Base-by-base conservation (phyloP, 2,113 vertebrate species). In the Ammodytes dubius region DNA sequence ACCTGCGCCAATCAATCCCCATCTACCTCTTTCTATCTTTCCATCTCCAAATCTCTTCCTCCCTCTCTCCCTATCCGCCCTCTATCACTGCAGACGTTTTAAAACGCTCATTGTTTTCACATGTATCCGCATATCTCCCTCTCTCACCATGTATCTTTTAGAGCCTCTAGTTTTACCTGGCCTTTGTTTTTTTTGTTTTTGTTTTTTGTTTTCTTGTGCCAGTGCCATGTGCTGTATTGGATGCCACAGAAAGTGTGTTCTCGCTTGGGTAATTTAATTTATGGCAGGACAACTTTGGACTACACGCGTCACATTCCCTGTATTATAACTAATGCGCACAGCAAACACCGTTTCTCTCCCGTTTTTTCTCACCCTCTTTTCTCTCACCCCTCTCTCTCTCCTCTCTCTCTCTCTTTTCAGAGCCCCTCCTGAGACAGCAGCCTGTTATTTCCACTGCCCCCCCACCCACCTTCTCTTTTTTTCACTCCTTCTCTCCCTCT, bases 401-500 rank as follows among this genome's bases (percentile, higher is more conserved):
- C 83, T 88, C 70, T 73, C 49, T 82, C 27, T 64, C 19, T 61
- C 52, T 74, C 78, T 84, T 85, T 83, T 87, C 81, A 68, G 83
- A 90, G 79, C 87, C 88, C 89, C 91, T 92, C 88, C 86, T 91
- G 90, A 94, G 90, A 95, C 90, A 93, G 87, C 93, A 85, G 91
- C 79, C 81, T 94, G 92, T 94, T 94, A 93, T 95, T 95, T 95
- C 93, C 91, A 95, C 90, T 93, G 87, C 92, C 80, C 88, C 89
- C 71, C 81, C 68, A 79, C 83, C 72, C 76, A 50, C 70, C 63
- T 66, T 77, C 58, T 86, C 63, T 90, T 87, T 85, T 85, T 86
- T 90, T 90, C 77, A 57, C 82, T 89, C 82, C 81, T 81, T 89
- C 84, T 91, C 91, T 90, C 81, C 84, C 88, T 91, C 90, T 92